A percentile compares a stretch with the other conserved stretches of the same genome.
phyloP scores from a whole-genome alignment of 2,113 vertebrate genomes.

The Psophia crepitans region DNA sequence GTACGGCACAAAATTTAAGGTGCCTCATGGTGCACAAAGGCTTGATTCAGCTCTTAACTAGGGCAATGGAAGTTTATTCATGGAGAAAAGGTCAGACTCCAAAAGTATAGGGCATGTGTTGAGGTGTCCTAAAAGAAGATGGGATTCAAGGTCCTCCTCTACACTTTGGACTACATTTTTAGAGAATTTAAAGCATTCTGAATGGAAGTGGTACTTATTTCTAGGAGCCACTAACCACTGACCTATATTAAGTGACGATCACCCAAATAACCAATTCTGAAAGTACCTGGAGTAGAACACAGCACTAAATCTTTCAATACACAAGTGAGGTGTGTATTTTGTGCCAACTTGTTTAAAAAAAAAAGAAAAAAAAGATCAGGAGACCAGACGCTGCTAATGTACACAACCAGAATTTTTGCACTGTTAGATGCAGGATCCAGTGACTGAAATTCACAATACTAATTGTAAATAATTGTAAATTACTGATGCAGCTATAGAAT shows the following conservation, averaged over 20 bases:
- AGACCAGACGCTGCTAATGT: not conserved
- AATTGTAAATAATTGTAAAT: not conserved
- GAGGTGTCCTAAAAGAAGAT: not conserved
- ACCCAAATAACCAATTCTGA: not conserved
- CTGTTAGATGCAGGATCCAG: not conserved
- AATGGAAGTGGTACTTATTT: not conserved
- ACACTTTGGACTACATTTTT: not conserved
- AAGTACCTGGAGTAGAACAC: not conserved
- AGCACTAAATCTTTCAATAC: not conserved
- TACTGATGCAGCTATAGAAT: not conserved
- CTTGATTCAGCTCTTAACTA: not conserved
- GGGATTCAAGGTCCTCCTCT: not conserved
- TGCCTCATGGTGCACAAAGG: fast-evolving
- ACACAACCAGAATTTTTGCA: not conserved
- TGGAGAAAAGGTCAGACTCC: not conserved
- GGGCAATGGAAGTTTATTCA: not conserved
- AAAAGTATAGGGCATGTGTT: fast-evolving
- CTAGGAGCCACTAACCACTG: not conserved
- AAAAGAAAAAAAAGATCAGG: too few relatives aligned
- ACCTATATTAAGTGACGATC: not conserved
- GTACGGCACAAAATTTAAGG: not conserved
- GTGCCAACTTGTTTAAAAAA: too few relatives aligned
- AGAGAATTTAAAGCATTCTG: not conserved
- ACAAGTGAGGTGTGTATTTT: not conserved
- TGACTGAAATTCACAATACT: not conserved